Percentiles rank a stretch among this genome's conserved stretches.
phyloP scores from a whole-genome alignment of 1,140 invertebrate genomes.

The Elymnias hypermnestra region DNA sequence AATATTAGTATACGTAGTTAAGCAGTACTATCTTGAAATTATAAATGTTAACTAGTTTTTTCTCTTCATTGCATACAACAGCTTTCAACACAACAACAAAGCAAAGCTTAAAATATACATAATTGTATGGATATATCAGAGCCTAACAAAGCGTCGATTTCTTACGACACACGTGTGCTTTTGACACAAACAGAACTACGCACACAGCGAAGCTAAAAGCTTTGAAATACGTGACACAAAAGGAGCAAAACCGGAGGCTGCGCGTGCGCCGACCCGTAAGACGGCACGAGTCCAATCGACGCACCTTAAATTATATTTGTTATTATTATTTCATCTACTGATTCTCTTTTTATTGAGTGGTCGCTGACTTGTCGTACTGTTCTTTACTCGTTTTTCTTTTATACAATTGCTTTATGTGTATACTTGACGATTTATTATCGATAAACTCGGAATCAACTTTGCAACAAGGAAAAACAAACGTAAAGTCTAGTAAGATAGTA shows the following conservation, averaged over 20 bases:
- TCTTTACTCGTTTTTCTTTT: too few species aligned
- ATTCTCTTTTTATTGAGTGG: conserved; percentile 2
- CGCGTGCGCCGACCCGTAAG: conserved; percentile 63
- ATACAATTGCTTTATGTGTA: too few species aligned
- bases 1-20: too few species aligned
- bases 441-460: too few species aligned
- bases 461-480: too few species aligned
- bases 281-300: conserved; percentile 64
- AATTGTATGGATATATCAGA: background rate
- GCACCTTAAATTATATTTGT: conserved; percentile 14
- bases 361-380: background rate
- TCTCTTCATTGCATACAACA: background rate
- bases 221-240: conserved; percentile 60
- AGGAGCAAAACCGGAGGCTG: conserved; percentile 66
- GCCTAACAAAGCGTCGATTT: conserved; percentile 7
- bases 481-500: too few species aligned
- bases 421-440: too few species aligned
- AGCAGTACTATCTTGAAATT: too few species aligned
- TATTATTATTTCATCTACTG: conserved; percentile 1
- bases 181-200: conserved; percentile 11
- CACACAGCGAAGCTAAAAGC: conserved; percentile 26
- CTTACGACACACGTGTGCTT: conserved; percentile 22
- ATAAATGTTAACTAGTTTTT: too few species aligned
- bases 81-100: background rate
- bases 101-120: background rate